Conservation (phyloP, 2,797 vertebrate genomes). For the Pogonophryne albipinna region DNA sequence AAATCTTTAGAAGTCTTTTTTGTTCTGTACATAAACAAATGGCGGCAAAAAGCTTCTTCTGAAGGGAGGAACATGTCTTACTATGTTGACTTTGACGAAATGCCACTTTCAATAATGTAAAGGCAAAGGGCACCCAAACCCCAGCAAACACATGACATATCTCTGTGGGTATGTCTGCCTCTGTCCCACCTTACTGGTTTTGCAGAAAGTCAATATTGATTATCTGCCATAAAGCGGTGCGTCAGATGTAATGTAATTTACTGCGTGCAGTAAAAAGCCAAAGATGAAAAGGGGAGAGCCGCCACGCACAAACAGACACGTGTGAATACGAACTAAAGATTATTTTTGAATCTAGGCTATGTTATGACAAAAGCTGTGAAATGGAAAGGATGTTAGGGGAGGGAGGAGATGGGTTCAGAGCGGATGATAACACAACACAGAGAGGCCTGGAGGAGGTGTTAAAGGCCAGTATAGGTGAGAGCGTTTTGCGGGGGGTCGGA, state of each 20-base stretch:
- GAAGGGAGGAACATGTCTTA: slow-evolving; percentile 58
- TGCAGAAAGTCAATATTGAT: slow-evolving; percentile 83
- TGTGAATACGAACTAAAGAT: slow-evolving; percentile 35
- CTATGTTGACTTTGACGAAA: slow-evolving; percentile 69
- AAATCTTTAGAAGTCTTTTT: slow-evolving; percentile 16
- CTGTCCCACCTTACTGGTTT: slow-evolving; percentile 59
- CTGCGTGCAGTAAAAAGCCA: slow-evolving; percentile 66
- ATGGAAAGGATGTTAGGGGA: slow-evolving; percentile 46
- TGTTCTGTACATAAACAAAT: slow-evolving; percentile 45
- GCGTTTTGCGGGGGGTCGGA: slow-evolving; percentile 40
- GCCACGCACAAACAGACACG: slow-evolving; percentile 29
- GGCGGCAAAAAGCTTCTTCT: slow-evolving; percentile 39
- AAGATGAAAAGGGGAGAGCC: slow-evolving; percentile 49
- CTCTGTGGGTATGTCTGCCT: slow-evolving; percentile 32
- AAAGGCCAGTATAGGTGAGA: slow-evolving; percentile 66
- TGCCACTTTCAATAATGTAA: slow-evolving; percentile 67
- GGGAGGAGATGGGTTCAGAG: not conserved
- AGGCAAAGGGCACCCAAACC: slow-evolving; percentile 61
- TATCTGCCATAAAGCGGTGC: slow-evolving; percentile 58
- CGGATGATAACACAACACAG: slow-evolving; percentile 48
- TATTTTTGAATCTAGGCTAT: slow-evolving; percentile 35
- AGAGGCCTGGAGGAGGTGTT: slow-evolving; percentile 65
- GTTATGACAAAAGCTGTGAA: slow-evolving; percentile 36
- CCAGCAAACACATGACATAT: slow-evolving; percentile 43
- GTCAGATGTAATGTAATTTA: slow-evolving; percentile 79